Conservation (phyloP, 2,888 invertebrate genomes). For the Carpatolechia fugitivella region DNA sequence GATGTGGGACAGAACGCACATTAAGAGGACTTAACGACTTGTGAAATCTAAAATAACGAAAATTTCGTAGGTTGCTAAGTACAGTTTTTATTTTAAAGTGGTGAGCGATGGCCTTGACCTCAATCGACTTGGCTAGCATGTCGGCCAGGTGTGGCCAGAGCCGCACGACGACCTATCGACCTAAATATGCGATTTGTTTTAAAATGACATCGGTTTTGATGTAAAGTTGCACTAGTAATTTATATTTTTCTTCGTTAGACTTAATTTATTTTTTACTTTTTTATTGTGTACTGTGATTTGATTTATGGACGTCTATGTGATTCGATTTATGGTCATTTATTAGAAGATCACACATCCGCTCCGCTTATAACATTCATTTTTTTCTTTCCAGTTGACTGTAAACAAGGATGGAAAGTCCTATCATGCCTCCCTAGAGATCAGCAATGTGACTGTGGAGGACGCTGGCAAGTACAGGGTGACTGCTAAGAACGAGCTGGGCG, state of each 20-base stretch:
- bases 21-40: constrained; percentile 13
- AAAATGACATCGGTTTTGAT: neutral
- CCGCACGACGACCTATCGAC: constrained; percentile 50
- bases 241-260: neutral
- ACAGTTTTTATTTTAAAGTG: constrained; percentile 48
- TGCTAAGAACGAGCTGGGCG: constrained; percentile 98
- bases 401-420: constrained; percentile 96
- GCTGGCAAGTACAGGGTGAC: constrained; percentile 98
- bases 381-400: constrained; percentile 83
- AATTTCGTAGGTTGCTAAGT: neutral
- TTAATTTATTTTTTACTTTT: neutral
- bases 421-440: constrained; percentile 95
- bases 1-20: constrained; percentile 9
- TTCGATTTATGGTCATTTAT: too few species aligned
- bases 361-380: too few species aligned
- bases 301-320: too few species aligned
- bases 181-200: constrained; percentile 32
- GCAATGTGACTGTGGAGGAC: constrained; percentile 97
- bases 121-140: constrained; percentile 56
- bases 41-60: constrained; percentile 4
- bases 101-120: constrained; percentile 69
- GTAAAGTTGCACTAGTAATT: neutral
- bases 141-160: constrained; percentile 47
- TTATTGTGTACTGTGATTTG: too few species aligned
- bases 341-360: too few species aligned